A percentile compares a stretch with the other conserved stretches of the same genome.
Conservation (phyloP, 2,113 vertebrate genomes). For the Acanthochromis polyacanthus region DNA sequence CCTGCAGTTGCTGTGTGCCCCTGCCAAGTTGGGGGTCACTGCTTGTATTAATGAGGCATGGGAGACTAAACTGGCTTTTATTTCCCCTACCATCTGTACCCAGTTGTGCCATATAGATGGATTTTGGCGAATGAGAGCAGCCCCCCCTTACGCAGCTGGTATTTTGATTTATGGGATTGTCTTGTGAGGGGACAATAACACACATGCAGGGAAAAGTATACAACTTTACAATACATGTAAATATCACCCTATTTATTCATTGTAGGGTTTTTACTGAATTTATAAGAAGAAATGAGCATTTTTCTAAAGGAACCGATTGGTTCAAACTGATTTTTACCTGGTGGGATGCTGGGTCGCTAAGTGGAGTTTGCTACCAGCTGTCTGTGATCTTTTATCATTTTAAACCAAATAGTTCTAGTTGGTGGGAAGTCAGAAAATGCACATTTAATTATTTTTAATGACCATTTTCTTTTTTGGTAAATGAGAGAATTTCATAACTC, state of each 20-base stretch:
- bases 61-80: constrained; percentile 67
- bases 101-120: constrained; percentile 48
- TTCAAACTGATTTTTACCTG: too few relatives aligned
- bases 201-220: constrained; percentile 13
- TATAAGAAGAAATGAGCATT: too few relatives aligned
- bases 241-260: constrained; percentile 15
- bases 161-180: constrained; percentile 58
- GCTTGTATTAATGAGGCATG: constrained; percentile 72
- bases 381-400: too few relatives aligned
- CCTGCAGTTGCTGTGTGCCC: constrained; percentile 21
- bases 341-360: too few relatives aligned
- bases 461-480: neutral
- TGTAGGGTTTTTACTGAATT: neutral
- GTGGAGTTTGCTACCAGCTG: too few relatives aligned
- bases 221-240: constrained; percentile 11
- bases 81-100: constrained; percentile 66
- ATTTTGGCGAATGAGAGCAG: constrained; percentile 27
- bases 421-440: too few relatives aligned
- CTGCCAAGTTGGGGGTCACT: constrained; percentile 65
- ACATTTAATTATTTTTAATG: too few relatives aligned
- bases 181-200: neutral
- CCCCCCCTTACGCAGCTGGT: constrained; percentile 6
- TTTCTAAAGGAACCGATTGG: too few relatives aligned
- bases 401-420: too few relatives aligned
- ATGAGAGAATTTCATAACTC: neutral